These are phyloP conservation scores for Ammodytes marinus DNA, from an alignment of 2,113 vertebrate species.

Conservation along the genomic window DNA sequence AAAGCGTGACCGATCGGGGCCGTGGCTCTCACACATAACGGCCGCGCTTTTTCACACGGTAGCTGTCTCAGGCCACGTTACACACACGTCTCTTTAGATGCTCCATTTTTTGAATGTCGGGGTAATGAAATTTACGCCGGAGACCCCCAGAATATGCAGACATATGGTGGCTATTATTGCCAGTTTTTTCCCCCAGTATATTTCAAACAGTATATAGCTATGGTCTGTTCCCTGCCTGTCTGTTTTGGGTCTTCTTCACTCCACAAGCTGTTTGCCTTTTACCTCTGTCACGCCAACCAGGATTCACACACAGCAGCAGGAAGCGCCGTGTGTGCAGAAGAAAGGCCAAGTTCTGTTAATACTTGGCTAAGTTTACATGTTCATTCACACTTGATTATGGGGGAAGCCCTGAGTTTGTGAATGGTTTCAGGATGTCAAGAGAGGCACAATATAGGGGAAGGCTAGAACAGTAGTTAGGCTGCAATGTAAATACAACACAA, in stretches of 20 bases:
- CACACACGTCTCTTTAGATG: conserved; percentile 69
- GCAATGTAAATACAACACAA: neutral
- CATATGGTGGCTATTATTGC: conserved; percentile 83
- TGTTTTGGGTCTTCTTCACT: conserved; percentile 65
- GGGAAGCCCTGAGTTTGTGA: conserved; percentile 60
- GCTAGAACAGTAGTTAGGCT: neutral
- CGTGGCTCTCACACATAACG: conserved; percentile 75
- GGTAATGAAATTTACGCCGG: conserved; percentile 80
- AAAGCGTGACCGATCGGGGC: conserved; percentile 78
- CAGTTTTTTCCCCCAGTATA: conserved; percentile 21
- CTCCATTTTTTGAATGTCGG: conserved; percentile 60
- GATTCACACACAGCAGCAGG: conserved; percentile 61
- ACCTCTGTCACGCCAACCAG: conserved; percentile 62
- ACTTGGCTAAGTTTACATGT: conserved; percentile 86
- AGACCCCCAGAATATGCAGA: conserved; percentile 72
- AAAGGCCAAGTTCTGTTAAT: conserved; percentile 75
- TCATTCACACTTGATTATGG: conserved; percentile 85
- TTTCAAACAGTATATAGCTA: conserved; percentile 32
- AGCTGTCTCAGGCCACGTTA: conserved; percentile 81
- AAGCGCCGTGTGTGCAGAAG: conserved; percentile 24
- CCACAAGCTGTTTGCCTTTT: conserved; percentile 77
- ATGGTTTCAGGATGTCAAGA: conserved; percentile 68
- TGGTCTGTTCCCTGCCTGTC: conserved; percentile 66
- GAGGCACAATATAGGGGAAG: conserved; percentile 26
- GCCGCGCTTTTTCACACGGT: conserved; percentile 76